These are phyloP conservation scores for Tachysurus fulvidraco DNA, from an alignment of 2,113 vertebrate species.

Conservation along the genomic window DNA sequence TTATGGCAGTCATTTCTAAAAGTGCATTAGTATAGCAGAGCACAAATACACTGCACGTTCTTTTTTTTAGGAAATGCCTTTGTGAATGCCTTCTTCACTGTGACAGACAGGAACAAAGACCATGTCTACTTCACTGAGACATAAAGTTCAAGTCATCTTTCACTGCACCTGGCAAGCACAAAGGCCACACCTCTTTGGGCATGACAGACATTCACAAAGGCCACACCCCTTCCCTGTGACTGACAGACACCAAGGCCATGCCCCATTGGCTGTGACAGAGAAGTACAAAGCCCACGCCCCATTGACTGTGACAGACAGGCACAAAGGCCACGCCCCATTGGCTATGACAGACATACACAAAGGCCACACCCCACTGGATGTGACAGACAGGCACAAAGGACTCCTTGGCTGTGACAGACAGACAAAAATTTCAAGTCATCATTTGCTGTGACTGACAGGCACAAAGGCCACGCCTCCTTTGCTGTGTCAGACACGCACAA, in stretches of 20 bases:
- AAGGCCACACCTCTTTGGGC: background rate
- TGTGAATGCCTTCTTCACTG: background rate
- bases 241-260: background rate
- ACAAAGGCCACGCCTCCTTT: no score
- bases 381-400: no score
- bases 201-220: no score
- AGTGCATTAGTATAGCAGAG: slow-evolving; percentile 6
- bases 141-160: no score
- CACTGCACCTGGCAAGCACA: background rate
- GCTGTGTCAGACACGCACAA: no score
- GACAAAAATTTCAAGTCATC: no score
- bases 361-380: no score
- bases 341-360: no score
- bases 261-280: background rate
- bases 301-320: background rate
- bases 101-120: background rate
- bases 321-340: background rate
- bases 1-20: slow-evolving; percentile 2
- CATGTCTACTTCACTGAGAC: background rate
- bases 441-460: no score
- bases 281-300: background rate
- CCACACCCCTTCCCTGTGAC: background rate
- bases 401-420: no score
- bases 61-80: no score
- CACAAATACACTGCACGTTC: background rate